Base-by-base conservation (phyloP, 2,113 vertebrate species). In the Charadrius vociferus region DNA sequence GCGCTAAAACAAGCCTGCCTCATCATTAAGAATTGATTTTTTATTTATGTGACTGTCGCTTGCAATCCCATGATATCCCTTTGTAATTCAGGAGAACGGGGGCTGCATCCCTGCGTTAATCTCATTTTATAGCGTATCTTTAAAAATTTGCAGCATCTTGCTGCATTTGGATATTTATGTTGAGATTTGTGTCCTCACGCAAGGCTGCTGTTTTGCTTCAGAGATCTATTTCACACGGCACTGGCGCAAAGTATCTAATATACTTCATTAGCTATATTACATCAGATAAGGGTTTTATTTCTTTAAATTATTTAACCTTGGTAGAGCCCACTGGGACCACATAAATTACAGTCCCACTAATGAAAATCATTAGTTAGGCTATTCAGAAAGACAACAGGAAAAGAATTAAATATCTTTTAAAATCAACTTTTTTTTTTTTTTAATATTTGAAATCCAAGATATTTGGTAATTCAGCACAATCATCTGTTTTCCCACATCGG, bases 231-330 rank as follows among this genome's bases (percentile, higher is more conserved):
- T 94, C 83, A 11, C 85, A 21, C 27, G 9, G 97, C 63, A 37
- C 94, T 45, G 93, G 97, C 65, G 81, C 78, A 49, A 92, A 96
- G 91, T 75, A 23, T 75, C 96, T 95, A 79, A 85, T 94, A 94
- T 92, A 98, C 97, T 98, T 98, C 98, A 98, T 98, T 98, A 98
- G 97, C 95, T 96, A 34, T 86, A 91, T 98, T 97, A 90, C 91
- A 96, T 97, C 95, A 97, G 97, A 98, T 95, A 95, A 97, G 67
- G 95, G 94, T 20, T 95, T 98, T 97, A 97, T 98, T 97, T 96
- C 98, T 95, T 97, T 98, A 98, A 98, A 98, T 98, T 98, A 98
- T 98, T 98, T 98, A 98, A 98, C 98, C 98, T 98, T 97, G 95
- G 90, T 86, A 93, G 95, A 87, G 97, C 97, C 95, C 96, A 92